Percentiles rank a stretch among this genome's conserved stretches.
phyloP scores from a whole-genome alignment of 2,888 invertebrate species.

The Drosophila leonis region DNA sequence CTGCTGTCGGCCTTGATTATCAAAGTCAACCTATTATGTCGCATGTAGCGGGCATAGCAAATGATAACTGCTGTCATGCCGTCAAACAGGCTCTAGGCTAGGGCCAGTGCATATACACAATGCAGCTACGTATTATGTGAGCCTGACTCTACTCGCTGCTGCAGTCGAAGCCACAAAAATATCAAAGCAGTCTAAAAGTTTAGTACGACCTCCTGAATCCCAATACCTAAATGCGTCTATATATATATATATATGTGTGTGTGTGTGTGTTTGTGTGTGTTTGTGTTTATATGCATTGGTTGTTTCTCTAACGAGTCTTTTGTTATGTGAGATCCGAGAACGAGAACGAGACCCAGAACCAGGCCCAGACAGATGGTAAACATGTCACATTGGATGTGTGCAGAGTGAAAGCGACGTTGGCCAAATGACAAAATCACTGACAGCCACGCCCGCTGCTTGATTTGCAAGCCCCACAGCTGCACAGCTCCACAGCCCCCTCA shows the following conservation, averaged over 20 bases:
- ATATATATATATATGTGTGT: slow-evolving; percentile 5
- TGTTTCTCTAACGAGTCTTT: slow-evolving; percentile 65
- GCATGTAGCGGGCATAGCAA: slow-evolving; percentile 52
- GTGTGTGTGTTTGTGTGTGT: slow-evolving; percentile 7
- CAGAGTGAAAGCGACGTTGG: slow-evolving; percentile 75
- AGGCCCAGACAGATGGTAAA: slow-evolving; percentile 80
- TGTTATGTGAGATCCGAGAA: slow-evolving; percentile 60
- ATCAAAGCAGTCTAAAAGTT: slow-evolving; percentile 53
- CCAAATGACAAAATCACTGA: slow-evolving; percentile 68
- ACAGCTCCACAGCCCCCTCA: not conserved
- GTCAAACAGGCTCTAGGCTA: slow-evolving; percentile 53
- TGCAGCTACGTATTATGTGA: slow-evolving; percentile 1
- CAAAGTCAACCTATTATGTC: slow-evolving; percentile 64
- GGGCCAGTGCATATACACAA: slow-evolving; percentile 5
- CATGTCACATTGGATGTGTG: slow-evolving; percentile 79
- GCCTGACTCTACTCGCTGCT: slow-evolving; percentile 11
- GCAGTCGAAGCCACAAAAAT: slow-evolving; percentile 48
- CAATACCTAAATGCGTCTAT: slow-evolving; percentile 41
- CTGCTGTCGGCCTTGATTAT: slow-evolving; percentile 44
- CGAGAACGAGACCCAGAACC: slow-evolving; percentile 38
- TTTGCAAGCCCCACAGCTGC: slow-evolving; percentile 16
- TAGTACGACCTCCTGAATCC: slow-evolving; percentile 33
- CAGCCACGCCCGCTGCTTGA: slow-evolving; percentile 37
- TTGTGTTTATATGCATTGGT: slow-evolving; percentile 32
- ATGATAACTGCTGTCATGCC: slow-evolving; percentile 62